Conservation (phyloP, 1,140 invertebrate species). For the Dryas iulia region DNA sequence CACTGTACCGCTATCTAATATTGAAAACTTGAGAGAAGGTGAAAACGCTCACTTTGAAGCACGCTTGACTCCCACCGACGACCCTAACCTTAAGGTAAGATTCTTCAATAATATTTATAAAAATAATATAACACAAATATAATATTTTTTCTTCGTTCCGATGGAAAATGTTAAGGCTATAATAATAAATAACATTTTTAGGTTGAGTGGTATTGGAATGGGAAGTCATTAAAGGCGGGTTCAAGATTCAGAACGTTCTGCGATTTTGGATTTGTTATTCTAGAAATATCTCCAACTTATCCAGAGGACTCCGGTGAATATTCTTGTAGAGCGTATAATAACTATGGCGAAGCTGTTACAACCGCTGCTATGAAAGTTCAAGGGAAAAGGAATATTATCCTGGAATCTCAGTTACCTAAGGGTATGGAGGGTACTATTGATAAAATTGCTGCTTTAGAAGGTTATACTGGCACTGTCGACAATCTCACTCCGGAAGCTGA, state of each 20-base stretch:
- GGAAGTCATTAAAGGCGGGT: conserved; percentile 92
- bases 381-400: conserved; percentile 94
- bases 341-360: conserved; percentile 96
- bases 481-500: conserved; percentile 88
- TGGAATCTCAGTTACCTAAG: conserved; percentile 94
- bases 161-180: too few species aligned
- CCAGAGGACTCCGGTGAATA: conserved; percentile 97
- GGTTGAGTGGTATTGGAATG: conserved; percentile 98
- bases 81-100: conserved; percentile 93
- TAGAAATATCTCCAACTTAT: conserved; percentile 97
- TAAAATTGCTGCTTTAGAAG: conserved; percentile 96
- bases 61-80: conserved; percentile 94
- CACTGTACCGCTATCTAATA: conserved; percentile 92
- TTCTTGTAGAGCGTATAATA: conserved; percentile 93
- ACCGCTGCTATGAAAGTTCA: conserved; percentile 94
- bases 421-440: conserved; percentile 96
- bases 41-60: conserved; percentile 98
- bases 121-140: background rate
- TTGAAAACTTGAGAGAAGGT: conserved; percentile 91
- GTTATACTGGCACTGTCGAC: conserved; percentile 85
- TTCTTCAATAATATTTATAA: background rate
- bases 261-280: conserved; percentile 96
- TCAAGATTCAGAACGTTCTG: conserved; percentile 96
- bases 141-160: background rate
- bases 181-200: conserved; percentile 43